Conservation (phyloP, 2,888 invertebrate genomes). For the Trisateles emortualis region DNA sequence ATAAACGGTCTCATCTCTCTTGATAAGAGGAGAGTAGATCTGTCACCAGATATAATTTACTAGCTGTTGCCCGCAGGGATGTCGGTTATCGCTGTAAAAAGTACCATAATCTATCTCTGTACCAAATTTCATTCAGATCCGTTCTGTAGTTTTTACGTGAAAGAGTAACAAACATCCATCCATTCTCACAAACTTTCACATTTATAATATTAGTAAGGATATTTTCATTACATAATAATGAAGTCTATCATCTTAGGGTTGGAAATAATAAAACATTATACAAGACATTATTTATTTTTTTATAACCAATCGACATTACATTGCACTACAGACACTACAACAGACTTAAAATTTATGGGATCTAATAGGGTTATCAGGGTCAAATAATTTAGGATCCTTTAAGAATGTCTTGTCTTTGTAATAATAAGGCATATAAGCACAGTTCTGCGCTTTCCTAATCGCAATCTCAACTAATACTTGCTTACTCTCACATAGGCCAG, state of each 20-base stretch:
- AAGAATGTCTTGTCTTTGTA: conserved; percentile 93
- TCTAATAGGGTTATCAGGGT: conserved; percentile 93
- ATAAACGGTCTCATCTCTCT: no score
- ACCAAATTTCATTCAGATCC: no score
- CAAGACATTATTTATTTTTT: conserved; percentile 34
- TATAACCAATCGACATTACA: conserved; percentile 15
- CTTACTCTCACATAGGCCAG: conserved; percentile 95
- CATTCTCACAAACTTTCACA: no score
- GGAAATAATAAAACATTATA: conserved; percentile 9
- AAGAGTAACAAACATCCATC: no score
- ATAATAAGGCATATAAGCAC: conserved; percentile 94
- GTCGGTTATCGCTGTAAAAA: no score
- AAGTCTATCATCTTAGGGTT: neutral
- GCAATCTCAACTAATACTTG: conserved; percentile 91
- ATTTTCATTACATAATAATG: no score
- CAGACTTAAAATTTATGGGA: conserved; percentile 89
- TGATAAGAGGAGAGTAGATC: no score
- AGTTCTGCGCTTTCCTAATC: conserved; percentile 91
- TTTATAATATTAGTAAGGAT: no score
- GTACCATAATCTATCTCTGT: no score
- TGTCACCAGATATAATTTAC: no score
- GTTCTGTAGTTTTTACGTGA: no score
- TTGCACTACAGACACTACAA: conserved; percentile 21
- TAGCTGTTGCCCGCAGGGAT: no score
- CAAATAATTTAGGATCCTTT: conserved; percentile 96